phyloP scores from a whole-genome alignment of 2,113 vertebrate genomes.

The Corydoras maculifer region DNA sequence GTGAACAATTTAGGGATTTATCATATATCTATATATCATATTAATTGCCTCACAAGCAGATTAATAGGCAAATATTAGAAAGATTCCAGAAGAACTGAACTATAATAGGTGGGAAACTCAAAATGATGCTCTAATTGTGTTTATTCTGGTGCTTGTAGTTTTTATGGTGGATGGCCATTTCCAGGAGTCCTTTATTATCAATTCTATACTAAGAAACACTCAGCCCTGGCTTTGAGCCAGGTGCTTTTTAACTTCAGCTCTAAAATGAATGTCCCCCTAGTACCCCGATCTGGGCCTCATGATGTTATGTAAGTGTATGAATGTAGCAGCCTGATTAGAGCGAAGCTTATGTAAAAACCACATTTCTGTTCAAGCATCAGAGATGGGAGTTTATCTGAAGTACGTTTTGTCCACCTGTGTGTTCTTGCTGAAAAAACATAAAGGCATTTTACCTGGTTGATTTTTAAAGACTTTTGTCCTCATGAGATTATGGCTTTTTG shows the following conservation, averaged over 20 bases:
- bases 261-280: conserved; percentile 54
- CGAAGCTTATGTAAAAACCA: conserved; percentile 44
- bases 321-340: conserved; percentile 42
- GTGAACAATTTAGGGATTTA: too few species aligned
- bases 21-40: too few species aligned
- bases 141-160: too few species aligned
- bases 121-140: too few species aligned
- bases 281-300: conserved; percentile 50
- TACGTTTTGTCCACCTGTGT: not conserved
- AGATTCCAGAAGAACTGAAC: too few species aligned
- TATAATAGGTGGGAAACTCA: too few species aligned
- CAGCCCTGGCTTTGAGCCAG: conserved; percentile 46
- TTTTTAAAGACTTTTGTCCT: not conserved
- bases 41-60: too few species aligned
- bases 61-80: too few species aligned
- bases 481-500: not conserved
- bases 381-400: conserved; percentile 31
- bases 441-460: not conserved
- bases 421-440: not conserved
- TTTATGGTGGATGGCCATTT: too few species aligned
- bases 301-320: conserved; percentile 56
- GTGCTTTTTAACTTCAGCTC: conserved; percentile 52
- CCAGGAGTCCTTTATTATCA: conserved; percentile 25
- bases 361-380: conserved; percentile 43
- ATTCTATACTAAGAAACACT: conserved; percentile 33